A percentile compares a stretch with the other conserved stretches of the same genome.
phyloP scores from a whole-genome alignment of 2,113 vertebrate species.

The Larimichthys crocea region DNA sequence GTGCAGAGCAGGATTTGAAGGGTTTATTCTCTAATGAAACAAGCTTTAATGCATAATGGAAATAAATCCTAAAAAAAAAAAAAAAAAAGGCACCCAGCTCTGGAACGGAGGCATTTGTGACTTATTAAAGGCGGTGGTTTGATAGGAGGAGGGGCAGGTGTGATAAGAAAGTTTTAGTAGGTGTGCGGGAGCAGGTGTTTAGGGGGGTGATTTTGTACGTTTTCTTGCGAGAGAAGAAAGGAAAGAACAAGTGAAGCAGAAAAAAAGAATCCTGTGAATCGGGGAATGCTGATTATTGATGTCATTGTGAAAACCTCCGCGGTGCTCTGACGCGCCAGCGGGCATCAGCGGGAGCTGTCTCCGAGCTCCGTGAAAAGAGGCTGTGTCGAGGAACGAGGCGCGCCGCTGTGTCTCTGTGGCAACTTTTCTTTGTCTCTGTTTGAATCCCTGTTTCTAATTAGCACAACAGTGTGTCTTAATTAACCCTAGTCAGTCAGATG shows the following conservation, averaged over 20 bases:
- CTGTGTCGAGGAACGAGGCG: constrained; percentile 57
- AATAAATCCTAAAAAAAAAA: background rate
- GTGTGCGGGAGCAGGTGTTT: constrained; percentile 37
- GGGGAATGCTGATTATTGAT: constrained; percentile 36
- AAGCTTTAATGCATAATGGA: constrained; percentile 10
- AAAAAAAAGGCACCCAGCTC: background rate
- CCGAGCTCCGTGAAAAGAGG: constrained; percentile 6
- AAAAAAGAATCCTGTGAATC: background rate
- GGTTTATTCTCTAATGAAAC: constrained; percentile 30
- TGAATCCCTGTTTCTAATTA: constrained; percentile 57
- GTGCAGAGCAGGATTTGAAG: background rate
- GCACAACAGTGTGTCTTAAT: constrained; percentile 57
- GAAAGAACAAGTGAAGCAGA: background rate
- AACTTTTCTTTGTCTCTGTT: constrained; percentile 32
- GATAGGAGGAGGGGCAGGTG: constrained; percentile 26
- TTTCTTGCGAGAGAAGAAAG: constrained; percentile 40
- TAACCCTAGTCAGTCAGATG: constrained; percentile 38
- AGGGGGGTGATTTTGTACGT: constrained; percentile 44
- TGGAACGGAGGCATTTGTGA: background rate
- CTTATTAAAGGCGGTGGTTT: background rate
- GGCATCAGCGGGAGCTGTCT: constrained; percentile 47
- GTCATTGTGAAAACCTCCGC: constrained; percentile 40
- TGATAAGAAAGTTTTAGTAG: constrained; percentile 30
- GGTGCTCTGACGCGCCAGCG: constrained; percentile 29
- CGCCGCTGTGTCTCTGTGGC: constrained; percentile 30